phyloP scores from a whole-genome alignment of 1,140 invertebrate genomes.

The Geopemphigus sp. region DNA sequence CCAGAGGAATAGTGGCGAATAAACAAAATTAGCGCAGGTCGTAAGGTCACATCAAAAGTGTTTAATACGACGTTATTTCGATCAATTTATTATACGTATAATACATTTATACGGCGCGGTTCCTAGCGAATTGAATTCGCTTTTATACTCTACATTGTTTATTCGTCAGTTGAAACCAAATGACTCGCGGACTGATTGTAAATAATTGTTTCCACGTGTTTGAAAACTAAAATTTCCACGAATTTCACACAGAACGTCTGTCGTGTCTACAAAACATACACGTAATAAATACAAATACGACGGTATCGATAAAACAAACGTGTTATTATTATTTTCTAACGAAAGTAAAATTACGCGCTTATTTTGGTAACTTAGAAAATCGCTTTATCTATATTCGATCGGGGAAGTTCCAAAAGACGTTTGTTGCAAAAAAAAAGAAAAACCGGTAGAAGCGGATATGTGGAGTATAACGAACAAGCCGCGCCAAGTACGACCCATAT shows the following conservation, averaged over 20 bases:
- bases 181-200: not conserved
- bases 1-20: not conserved
- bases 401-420: too few species aligned
- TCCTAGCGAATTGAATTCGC: conserved; percentile 2
- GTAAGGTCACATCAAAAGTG: not conserved
- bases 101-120: not conserved
- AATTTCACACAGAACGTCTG: not conserved
- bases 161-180: not conserved
- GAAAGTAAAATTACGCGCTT: too few species aligned
- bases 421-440: too few species aligned
- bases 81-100: too few species aligned
- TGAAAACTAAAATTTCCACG: not conserved
- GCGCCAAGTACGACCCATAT: too few species aligned
- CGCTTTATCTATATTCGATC: too few species aligned
- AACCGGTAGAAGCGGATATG: too few species aligned
- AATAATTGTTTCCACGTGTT: conserved; percentile 6
- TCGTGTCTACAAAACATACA: not conserved
- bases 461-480: too few species aligned
- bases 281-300: not conserved
- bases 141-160: conserved; percentile 13
- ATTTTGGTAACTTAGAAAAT: too few species aligned
- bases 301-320: not conserved
- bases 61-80: not conserved
- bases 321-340: too few species aligned
- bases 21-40: not conserved